Evolutionary conservation across 2,797 vertebrate species (phyloP).

Genomic region (Neosilurus mollespiculum): DNA sequence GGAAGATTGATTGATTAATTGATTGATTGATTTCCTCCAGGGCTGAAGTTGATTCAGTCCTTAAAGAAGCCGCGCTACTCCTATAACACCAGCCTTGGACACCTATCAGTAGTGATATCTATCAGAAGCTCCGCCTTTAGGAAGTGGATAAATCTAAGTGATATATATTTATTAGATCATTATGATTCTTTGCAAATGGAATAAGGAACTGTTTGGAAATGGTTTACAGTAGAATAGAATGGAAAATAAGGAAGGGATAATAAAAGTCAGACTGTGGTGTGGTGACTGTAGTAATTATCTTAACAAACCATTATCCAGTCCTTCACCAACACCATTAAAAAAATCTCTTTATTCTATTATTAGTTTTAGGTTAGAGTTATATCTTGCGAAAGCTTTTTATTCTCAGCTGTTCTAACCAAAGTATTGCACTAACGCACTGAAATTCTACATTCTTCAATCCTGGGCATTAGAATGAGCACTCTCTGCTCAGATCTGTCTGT

Average conservation of each 20-base stretch:
- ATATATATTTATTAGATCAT: background rate
- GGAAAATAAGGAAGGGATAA: background rate
- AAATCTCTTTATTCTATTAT: background rate
- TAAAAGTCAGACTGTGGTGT: background rate
- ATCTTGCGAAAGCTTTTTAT: no score
- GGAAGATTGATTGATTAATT: no score
- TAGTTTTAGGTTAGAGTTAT: background rate
- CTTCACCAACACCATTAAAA: background rate
- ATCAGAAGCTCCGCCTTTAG: no score
- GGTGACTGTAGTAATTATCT: no score
- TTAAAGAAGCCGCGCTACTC: no score
- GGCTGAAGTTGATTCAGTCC: no score
- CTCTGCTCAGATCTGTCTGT: conserved; percentile 6
- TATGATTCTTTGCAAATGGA: background rate
- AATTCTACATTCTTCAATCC: background rate
- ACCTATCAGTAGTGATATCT: no score
- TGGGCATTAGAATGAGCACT: background rate
- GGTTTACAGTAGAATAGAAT: background rate
- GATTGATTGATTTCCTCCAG: no score
- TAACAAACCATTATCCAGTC: background rate
- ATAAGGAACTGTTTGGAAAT: background rate
- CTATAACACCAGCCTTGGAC: no score
- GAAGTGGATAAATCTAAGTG: no score
- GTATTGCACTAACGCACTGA: background rate
- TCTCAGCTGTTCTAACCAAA: background rate